Conservation (phyloP, 2,797 vertebrate species). For the Todus mexicanus region DNA sequence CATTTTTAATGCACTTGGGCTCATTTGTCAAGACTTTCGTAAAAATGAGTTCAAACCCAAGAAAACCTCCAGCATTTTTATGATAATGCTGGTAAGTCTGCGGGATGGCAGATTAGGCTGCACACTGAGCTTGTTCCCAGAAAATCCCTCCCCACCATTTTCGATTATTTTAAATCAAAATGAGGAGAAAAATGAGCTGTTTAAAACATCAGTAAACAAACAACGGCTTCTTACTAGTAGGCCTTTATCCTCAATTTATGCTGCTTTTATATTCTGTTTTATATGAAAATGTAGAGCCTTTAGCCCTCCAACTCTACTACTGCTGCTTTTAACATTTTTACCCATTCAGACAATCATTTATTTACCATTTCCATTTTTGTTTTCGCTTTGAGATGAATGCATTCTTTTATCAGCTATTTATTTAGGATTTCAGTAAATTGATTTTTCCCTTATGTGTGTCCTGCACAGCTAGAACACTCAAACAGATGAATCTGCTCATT, state of each 20-base stretch:
- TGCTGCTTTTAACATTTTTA: not conserved
- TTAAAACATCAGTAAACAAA: conserved; percentile 52
- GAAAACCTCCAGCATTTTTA: conserved; percentile 36
- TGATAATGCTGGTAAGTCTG: conserved; percentile 27
- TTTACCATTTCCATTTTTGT: conserved; percentile 35
- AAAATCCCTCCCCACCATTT: conserved; percentile 39
- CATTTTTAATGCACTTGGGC: conserved; percentile 23
- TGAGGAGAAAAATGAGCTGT: conserved; percentile 21
- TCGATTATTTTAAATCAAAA: conserved; percentile 54
- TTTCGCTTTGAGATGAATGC: not conserved
- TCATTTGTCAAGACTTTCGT: conserved; percentile 24
- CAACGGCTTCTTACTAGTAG: conserved; percentile 17
- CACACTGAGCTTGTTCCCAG: not conserved
- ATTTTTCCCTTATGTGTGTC: conserved; percentile 20
- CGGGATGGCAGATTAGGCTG: conserved; percentile 43
- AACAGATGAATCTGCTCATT: not conserved
- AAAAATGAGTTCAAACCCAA: conserved; percentile 8
- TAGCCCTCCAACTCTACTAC: not conserved
- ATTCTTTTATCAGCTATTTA: conserved; percentile 54
- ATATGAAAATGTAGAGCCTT: conserved; percentile 36
- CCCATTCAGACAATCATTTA: conserved; percentile 13
- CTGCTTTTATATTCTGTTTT: conserved; percentile 45
- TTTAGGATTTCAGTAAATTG: conserved; percentile 47
- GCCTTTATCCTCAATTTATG: conserved; percentile 56
- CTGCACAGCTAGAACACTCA: not conserved